Evolutionary conservation across 2,888 invertebrate genomes (phyloP), one percentile per base, ranked within the genome.

Genomic region (Scaptomyza flava): DNA sequence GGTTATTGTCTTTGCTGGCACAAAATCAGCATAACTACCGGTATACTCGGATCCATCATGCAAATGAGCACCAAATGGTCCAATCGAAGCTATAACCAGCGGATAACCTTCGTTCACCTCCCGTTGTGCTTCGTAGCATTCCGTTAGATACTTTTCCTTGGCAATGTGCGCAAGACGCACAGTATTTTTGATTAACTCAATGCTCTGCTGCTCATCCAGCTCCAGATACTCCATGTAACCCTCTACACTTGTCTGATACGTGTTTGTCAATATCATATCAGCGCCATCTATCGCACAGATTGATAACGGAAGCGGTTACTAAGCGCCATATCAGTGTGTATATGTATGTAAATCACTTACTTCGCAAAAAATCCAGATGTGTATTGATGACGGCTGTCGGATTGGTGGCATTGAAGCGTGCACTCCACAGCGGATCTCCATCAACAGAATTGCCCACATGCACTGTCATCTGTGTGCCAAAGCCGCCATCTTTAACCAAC

Each of bases 11-110:
- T 95, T 93, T 33, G 93, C 92, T 4, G 95, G 91, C 1, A 96
- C 94, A 57, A 93, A 94, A 68, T 95, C 94, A 0, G 95, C 95
- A 89, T 97, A 97, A 67, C 94, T 94, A 17, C 98, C 98, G n/a
- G 95, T 95, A 91, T 98, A 99, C 91, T 99, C 99, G 0, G 98
- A 98, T 11, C 96, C 96, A 91, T 99, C 97, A 89, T 96, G 96
- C 38, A 98, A 93, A 84, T 95, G 96, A 0, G 98, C 98, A 0
- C 98, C 98, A 90, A 97, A 98, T 0, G 98, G 97, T 0, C 98
- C 98, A 68, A 98, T 95, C 0, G 98, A 97, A 0, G 97, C 98
- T 23, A 96, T 97, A 48, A 98, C 94, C 78, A 95, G 90, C 11
- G 96, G 95, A 17, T 89, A 86, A 8, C 89, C 90, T 59, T 90